These are phyloP conservation scores for Melanotaenia parkinsoni DNA, from an alignment of 2,797 vertebrate genomes.

Conservation along the genomic window DNA sequence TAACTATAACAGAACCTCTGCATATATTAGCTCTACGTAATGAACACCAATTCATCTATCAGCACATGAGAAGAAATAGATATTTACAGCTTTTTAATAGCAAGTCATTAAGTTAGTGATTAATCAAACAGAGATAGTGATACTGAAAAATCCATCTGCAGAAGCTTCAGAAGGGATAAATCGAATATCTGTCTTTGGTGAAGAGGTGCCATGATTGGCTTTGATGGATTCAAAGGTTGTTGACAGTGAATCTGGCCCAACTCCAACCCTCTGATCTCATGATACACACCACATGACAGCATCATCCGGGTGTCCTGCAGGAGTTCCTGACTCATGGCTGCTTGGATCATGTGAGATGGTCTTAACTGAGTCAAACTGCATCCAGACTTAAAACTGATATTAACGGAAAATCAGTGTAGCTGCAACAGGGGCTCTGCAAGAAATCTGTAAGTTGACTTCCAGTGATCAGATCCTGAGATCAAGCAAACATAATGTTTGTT, in stretches of 20 bases:
- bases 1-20: no score
- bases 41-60: not conserved
- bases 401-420: not conserved
- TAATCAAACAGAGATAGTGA: not conserved
- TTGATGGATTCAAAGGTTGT: not conserved
- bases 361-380: not conserved
- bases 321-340: not conserved
- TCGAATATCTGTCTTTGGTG: not conserved
- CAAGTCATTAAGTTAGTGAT: not conserved
- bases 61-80: not conserved
- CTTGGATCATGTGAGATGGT: not conserved
- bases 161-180: not conserved
- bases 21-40: not conserved
- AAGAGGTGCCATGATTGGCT: not conserved
- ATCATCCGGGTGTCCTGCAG: not conserved
- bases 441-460: no score
- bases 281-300: not conserved
- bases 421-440: not conserved
- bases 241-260: not conserved
- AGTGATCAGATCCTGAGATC: no score
- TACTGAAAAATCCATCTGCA: not conserved
- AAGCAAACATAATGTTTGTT: no score
- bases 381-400: not conserved
- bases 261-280: not conserved
- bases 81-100: not conserved